phyloP scores from a whole-genome alignment of 1,140 invertebrate species.

The Chelonus insularis region DNA sequence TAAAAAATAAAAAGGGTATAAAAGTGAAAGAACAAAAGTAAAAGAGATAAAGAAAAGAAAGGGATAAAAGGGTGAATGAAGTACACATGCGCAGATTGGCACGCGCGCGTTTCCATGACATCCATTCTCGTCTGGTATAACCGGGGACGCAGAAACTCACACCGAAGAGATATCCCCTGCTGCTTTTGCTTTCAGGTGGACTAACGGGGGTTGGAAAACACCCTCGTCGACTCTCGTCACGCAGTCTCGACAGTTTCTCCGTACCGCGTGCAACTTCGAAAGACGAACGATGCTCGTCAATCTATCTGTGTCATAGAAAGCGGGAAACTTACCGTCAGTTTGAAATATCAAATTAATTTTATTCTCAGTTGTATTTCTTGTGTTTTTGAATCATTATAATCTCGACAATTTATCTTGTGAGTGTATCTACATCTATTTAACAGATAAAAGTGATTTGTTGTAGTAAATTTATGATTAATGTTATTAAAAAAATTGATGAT shows the following conservation, averaged over 20 bases:
- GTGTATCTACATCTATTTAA: too few species aligned
- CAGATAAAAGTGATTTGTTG: too few species aligned
- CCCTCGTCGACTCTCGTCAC: constrained; percentile 39
- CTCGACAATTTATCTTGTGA: too few species aligned
- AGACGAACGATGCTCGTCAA: not conserved
- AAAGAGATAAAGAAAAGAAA: not conserved
- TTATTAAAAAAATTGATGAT: too few species aligned
- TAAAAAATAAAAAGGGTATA: not conserved
- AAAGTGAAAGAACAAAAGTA: not conserved
- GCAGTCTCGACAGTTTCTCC: constrained; percentile 46
- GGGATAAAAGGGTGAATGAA: not conserved
- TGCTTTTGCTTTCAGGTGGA: constrained; percentile 39
- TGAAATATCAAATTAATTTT: not conserved
- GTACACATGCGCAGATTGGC: constrained; percentile 21
- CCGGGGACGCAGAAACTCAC: not conserved
- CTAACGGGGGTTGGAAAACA: constrained; percentile 43
- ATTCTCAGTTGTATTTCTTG: too few species aligned
- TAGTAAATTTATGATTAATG: too few species aligned
- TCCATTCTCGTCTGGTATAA: constrained; percentile 39
- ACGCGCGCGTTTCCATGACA: constrained; percentile 47
- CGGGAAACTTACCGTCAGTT: not conserved
- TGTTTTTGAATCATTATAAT: too few species aligned
- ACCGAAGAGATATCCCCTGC: constrained; percentile 35
- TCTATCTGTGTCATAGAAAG: not conserved
- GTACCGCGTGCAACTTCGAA: constrained; percentile 36